Evolutionary conservation across 2,888 invertebrate species (phyloP).

Genomic region (Harpalus rufipes): DNA sequence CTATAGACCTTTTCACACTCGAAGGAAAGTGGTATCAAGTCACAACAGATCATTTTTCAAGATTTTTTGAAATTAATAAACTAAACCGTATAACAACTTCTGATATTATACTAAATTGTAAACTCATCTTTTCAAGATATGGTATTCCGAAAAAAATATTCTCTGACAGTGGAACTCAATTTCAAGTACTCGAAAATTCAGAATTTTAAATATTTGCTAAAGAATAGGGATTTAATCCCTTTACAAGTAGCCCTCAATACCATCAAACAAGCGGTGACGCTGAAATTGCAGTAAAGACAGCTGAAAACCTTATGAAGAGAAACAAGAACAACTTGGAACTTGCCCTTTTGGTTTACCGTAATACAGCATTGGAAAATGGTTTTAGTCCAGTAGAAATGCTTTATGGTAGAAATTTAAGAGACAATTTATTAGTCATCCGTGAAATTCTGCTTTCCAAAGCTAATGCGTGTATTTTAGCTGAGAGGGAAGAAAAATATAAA

Average conservation of each 20-base stretch:
- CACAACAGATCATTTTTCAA: too few relatives aligned
- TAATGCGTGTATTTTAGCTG: too few relatives aligned
- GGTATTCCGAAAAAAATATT: not conserved
- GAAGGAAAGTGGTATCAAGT: too few relatives aligned
- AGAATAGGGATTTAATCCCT: not conserved
- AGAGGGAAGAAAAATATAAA: too few relatives aligned
- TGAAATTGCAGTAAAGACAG: not conserved
- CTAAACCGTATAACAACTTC: not conserved
- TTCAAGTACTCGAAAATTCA: not conserved
- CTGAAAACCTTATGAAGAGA: not conserved
- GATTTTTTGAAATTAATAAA: not conserved
- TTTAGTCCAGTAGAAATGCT: too few relatives aligned
- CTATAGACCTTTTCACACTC: not conserved
- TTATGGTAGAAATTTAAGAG: too few relatives aligned
- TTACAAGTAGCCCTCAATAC: not conserved
- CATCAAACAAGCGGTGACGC: not conserved
- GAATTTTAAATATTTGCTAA: not conserved
- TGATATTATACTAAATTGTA: not conserved
- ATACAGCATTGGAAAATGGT: too few relatives aligned
- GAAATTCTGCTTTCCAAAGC: too few relatives aligned
- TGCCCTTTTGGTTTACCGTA: not conserved
- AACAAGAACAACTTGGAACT: not conserved
- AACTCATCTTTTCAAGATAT: not conserved
- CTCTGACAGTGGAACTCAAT: not conserved
- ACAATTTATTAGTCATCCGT: too few relatives aligned